Evolutionary conservation across 2,797 vertebrate genomes (phyloP).

Genomic region (Myotis pilosus): DNA sequence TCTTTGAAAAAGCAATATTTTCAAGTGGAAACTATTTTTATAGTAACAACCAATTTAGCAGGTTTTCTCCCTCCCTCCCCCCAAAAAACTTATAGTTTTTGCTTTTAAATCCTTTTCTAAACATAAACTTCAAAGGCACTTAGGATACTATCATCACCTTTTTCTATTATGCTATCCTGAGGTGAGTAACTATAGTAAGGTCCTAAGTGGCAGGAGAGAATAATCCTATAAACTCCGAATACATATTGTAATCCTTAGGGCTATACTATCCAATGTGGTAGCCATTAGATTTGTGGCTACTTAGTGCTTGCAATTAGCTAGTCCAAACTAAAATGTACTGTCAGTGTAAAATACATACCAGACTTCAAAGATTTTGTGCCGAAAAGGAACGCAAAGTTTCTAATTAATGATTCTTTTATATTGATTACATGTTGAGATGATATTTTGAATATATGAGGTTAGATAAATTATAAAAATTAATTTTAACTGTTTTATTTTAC

Average conservation of each 20-base stretch:
- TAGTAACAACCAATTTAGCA: slow-evolving; percentile 5
- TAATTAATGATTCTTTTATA: not conserved
- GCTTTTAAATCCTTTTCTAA: slow-evolving; percentile 21
- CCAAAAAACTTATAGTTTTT: not conserved
- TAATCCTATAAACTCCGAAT: not conserved
- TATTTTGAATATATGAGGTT: slow-evolving; percentile 12
- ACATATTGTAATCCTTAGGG: not conserved
- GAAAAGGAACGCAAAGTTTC: not conserved
- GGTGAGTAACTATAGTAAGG: not conserved
- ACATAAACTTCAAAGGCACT: not conserved
- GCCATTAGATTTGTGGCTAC: not conserved
- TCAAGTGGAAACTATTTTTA: slow-evolving; percentile 19
- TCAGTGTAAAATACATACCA: not conserved
- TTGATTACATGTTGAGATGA: not conserved
- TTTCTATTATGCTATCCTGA: not conserved
- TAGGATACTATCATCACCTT: not conserved
- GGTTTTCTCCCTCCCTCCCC: not conserved
- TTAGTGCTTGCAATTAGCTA: not conserved
- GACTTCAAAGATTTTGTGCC: not conserved
- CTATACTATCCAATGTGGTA: not conserved
- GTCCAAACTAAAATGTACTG: not conserved
- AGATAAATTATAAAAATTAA: slow-evolving; percentile 35
- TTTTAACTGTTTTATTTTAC: slow-evolving; percentile 41
- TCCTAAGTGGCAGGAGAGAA: not conserved
- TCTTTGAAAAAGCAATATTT: slow-evolving; percentile 36